Evolutionary conservation across 2,888 invertebrate genomes (phyloP).

Genomic region (Muscina levida): DNA sequence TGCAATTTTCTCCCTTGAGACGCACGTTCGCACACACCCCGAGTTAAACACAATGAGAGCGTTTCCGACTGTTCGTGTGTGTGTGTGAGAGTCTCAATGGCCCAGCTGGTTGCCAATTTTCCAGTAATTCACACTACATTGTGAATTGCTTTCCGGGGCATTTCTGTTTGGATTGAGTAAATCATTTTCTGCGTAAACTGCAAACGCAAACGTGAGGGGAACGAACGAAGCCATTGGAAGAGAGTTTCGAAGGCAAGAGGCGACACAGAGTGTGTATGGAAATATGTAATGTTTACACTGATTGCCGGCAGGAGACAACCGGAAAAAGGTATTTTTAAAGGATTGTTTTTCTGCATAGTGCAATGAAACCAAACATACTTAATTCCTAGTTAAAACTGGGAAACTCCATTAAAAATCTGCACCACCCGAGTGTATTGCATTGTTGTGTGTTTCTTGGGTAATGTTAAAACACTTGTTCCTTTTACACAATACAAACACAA

Average conservation of each 20-base stretch:
- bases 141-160: slow-evolving; percentile 36
- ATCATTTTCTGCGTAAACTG: slow-evolving; percentile 8
- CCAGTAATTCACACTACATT: slow-evolving; percentile 55
- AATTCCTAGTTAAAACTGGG: slow-evolving; percentile 42
- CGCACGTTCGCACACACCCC: slow-evolving; percentile 43
- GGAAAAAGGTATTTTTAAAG: slow-evolving; percentile 55
- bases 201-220: background rate
- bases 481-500: slow-evolving; percentile 32
- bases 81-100: background rate
- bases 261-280: background rate
- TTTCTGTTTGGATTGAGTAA: slow-evolving; percentile 26
- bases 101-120: slow-evolving; percentile 61
- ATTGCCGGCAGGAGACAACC: slow-evolving; percentile 52
- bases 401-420: slow-evolving; percentile 48
- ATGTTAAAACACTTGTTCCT: slow-evolving; percentile 44
- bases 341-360: slow-evolving; percentile 25
- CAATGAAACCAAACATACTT: slow-evolving; percentile 31
- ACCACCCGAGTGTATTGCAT: no score
- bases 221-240: background rate
- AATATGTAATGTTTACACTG: slow-evolving; percentile 57
- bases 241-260: background rate
- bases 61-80: slow-evolving; percentile 8
- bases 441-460: background rate
- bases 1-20: slow-evolving; percentile 59
- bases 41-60: background rate